A percentile compares a stretch with the other conserved stretches of the same genome.
phyloP scores from a whole-genome alignment of 1,140 invertebrate genomes.

The Galendromus occidentalis region DNA sequence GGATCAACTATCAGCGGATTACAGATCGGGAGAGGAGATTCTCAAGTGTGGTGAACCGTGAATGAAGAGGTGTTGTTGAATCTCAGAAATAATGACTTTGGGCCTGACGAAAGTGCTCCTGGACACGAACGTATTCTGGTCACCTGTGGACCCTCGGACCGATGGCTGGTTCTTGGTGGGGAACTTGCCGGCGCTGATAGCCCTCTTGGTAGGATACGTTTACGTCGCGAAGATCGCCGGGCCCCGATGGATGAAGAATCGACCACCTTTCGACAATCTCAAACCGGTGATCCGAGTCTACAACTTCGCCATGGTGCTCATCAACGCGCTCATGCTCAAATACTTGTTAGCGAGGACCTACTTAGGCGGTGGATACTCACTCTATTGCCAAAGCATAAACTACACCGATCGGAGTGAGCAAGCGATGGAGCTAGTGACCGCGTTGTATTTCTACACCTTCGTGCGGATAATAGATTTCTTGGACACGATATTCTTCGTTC shows the following conservation, averaged over 20 bases:
- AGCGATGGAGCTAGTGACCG: background rate
- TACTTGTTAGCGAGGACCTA: background rate
- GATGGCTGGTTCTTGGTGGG: constrained; percentile 74
- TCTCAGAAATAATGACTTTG: no score
- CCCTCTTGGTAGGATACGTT: constrained; percentile 34
- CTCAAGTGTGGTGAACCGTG: no score
- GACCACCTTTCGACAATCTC: constrained; percentile 32
- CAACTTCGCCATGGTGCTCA: constrained; percentile 31
- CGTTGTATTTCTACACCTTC: constrained; percentile 78
- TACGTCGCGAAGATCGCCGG: constrained; percentile 20
- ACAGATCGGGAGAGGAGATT: no score
- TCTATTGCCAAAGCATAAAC: constrained; percentile 3
- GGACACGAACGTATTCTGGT: background rate
- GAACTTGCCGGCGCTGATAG: constrained; percentile 54
- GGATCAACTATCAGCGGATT: no score
- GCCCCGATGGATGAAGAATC: constrained; percentile 27
- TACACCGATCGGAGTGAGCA: background rate
- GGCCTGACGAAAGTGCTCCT: background rate
- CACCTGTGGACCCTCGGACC: constrained; percentile 48
- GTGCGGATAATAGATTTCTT: constrained; percentile 32
- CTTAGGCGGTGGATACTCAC: background rate
- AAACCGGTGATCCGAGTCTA: constrained; percentile 35
- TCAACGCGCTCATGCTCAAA: background rate
- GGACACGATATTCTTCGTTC: constrained; percentile 33
- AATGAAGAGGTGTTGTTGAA: no score